phyloP scores from a whole-genome alignment of 2,888 invertebrate species.

The Mesopsocus fuscifrons region DNA sequence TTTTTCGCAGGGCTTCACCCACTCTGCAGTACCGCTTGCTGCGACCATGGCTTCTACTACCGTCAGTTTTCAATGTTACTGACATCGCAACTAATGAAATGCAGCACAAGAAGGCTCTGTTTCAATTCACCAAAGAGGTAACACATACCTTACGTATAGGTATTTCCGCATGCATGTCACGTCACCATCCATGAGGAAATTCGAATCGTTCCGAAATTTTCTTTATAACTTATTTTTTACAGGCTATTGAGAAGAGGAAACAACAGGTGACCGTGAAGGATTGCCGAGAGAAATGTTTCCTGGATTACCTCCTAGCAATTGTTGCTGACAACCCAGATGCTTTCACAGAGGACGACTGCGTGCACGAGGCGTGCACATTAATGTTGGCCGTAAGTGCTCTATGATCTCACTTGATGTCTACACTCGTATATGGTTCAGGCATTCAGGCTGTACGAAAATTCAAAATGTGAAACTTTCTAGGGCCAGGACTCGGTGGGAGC shows the following conservation, averaged over 20 bases:
- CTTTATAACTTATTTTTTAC: too few relatives aligned
- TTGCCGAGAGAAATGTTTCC: conserved; percentile 26
- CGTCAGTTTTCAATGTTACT: conserved; percentile 33
- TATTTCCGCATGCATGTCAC: too few relatives aligned
- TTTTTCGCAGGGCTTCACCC: too few relatives aligned
- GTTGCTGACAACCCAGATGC: conserved; percentile 26
- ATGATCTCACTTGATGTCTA: neutral
- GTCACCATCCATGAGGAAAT: too few relatives aligned
- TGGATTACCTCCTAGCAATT: conserved; percentile 35
- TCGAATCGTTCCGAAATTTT: too few relatives aligned
- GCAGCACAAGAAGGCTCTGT: conserved; percentile 29
- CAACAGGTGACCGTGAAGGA: too few relatives aligned
- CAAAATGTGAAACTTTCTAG: too few relatives aligned
- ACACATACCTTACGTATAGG: too few relatives aligned
- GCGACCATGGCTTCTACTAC: conserved; percentile 36
- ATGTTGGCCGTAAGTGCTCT: conserved; percentile 32
- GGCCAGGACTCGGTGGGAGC: conserved; percentile 42
- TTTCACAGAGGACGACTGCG: conserved; percentile 35
- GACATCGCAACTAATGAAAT: conserved; percentile 29
- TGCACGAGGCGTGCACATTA: conserved; percentile 39
- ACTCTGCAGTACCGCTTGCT: conserved; percentile 30
- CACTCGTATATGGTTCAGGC: too few relatives aligned
- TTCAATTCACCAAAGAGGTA: conserved; percentile 28
- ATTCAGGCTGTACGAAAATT: too few relatives aligned
- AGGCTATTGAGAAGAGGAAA: too few relatives aligned